Base-by-base conservation (phyloP, 2,888 invertebrate genomes). In the Stenchaetothrips biformis region DNA sequence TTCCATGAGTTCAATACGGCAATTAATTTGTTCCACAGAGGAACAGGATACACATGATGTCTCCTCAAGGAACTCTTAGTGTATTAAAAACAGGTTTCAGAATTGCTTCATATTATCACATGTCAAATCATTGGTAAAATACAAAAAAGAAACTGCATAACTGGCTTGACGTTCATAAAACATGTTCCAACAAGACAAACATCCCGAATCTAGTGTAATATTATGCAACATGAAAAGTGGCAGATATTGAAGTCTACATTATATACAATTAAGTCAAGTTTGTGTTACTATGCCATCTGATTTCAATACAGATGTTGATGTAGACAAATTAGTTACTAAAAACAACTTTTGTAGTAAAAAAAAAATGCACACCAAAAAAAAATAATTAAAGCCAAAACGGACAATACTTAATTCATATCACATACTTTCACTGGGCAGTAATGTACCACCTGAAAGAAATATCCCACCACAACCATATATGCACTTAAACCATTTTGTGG, bases 341-440 rank as follows among this genome's bases (percentile, higher is more conserved):
- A 59, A 37, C 37, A 37, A 37, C 1, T 37, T 4, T 37, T 37
- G 37, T 37, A 2, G 37, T 37, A 59, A 59, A 18, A 59, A 59
- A 16, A 59, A 13, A 59, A 59, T 18, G 18, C 59, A 53, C 53
- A 49, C 49, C 7, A 21, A n/a, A 21, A 21, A 67, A 67, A 67
- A 13, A 67, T n/a, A 21, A n/a, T 6, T 25, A 21, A 74, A 74
- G 25, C n/a, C 21, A 21, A 74, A 74, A 74, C 8, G 11, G 25
- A 74, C 67, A 74, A 74, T 74, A 74, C 67, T 74, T 37, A 25
- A 25, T 67, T 74, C 25, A 74, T 74, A 74, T 74, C 67, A 74
- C 67, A 74, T 25, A 9, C 67, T 74, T 74, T 74, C 59, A 74
- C 67, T 8, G 67, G 67, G 67, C 25, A 74, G 67, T 74, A 21